Evolutionary conservation across 1,140 invertebrate genomes (phyloP).

Genomic region (Latrodectus geometricus): DNA sequence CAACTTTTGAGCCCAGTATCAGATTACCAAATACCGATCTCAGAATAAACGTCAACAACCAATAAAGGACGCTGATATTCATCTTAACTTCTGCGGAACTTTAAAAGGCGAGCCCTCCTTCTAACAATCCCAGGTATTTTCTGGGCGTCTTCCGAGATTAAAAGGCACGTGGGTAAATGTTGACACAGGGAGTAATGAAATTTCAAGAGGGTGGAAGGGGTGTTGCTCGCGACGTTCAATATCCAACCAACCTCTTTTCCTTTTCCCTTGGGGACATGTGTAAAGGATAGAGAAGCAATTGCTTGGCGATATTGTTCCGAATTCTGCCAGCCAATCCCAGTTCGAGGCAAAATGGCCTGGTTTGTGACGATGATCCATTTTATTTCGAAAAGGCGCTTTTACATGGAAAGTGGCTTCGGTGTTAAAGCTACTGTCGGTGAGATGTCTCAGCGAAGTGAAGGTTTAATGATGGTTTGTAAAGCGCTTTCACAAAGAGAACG

Average conservation of each 20-base stretch:
- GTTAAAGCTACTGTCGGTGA: too few relatives aligned
- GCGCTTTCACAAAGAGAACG: too few relatives aligned
- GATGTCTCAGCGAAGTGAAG: too few relatives aligned
- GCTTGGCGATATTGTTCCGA: constrained; percentile 38
- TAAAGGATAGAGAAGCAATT: constrained; percentile 48
- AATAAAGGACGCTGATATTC: too few relatives aligned
- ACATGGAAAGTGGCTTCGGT: neutral
- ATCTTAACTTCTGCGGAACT: neutral
- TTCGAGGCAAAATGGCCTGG: too few relatives aligned
- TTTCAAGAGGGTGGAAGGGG: constrained; percentile 20
- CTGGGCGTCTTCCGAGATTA: constrained; percentile 7
- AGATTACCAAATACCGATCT: too few relatives aligned
- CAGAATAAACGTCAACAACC: too few relatives aligned
- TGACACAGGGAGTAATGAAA: constrained; percentile 53
- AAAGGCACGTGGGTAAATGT: constrained; percentile 44
- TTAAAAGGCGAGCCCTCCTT: constrained; percentile 14
- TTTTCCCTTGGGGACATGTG: constrained; percentile 38
- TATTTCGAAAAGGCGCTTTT: neutral
- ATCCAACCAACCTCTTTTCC: neutral
- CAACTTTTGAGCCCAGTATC: too few relatives aligned
- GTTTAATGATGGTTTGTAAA: too few relatives aligned
- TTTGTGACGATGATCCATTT: too few relatives aligned
- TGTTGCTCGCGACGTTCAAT: constrained; percentile 34
- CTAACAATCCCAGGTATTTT: constrained; percentile 41
- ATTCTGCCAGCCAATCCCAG: too few relatives aligned